Evolutionary conservation across 2,888 invertebrate genomes (phyloP).

Genomic region (Apodemia duryi): DNA sequence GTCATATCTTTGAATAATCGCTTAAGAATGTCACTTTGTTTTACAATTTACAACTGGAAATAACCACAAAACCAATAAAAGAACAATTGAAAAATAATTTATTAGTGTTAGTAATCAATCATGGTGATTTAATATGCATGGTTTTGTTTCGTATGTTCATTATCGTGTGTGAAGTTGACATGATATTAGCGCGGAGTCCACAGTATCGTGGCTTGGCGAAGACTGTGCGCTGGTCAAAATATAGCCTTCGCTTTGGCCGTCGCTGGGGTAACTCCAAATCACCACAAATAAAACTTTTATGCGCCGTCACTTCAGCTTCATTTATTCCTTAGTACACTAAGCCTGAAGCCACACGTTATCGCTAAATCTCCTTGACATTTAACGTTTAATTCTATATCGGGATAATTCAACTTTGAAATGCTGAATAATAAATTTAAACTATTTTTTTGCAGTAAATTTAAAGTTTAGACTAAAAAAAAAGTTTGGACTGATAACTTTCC

Average conservation of each 20-base stretch:
- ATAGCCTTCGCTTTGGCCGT: slow-evolving; percentile 59
- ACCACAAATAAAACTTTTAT: slow-evolving; percentile 71
- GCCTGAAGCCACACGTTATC: slow-evolving; percentile 14
- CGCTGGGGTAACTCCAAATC: slow-evolving; percentile 67
- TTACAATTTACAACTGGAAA: slow-evolving; percentile 5
- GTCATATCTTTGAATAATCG: slow-evolving; percentile 50
- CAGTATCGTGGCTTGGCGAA: slow-evolving; percentile 47
- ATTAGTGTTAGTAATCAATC: slow-evolving; percentile 27
- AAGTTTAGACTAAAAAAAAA: too few relatives aligned
- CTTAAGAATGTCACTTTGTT: slow-evolving; percentile 5
- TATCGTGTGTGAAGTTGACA: slow-evolving; percentile 17
- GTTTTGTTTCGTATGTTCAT: slow-evolving; percentile 9
- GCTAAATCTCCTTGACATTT: slow-evolving; percentile 20
- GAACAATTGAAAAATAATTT: slow-evolving; percentile 10
- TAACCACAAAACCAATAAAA: slow-evolving; percentile 6
- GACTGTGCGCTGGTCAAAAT: slow-evolving; percentile 63
- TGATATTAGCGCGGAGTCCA: slow-evolving; percentile 19
- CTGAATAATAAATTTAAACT: neutral
- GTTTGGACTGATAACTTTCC: too few relatives aligned
- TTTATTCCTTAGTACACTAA: slow-evolving; percentile 17
- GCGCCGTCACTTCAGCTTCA: slow-evolving; percentile 38
- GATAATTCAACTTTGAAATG: neutral
- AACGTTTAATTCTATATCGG: slow-evolving; percentile 3
- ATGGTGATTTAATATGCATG: slow-evolving; percentile 26
- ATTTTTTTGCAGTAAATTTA: neutral